Conservation (phyloP, 2,113 vertebrate species). For the Halichoeres trimaculatus region DNA sequence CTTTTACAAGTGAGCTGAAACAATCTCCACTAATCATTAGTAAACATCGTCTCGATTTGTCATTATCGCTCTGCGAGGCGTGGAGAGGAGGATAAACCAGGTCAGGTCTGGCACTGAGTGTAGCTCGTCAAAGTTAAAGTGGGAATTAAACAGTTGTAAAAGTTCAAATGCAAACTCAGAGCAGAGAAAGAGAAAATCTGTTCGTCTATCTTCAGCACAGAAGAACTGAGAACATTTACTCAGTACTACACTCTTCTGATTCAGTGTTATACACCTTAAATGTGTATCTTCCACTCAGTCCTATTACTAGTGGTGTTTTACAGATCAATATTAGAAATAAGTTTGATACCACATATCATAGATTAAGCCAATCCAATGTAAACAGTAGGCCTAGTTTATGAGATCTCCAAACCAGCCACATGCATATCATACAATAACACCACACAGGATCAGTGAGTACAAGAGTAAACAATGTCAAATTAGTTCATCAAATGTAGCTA, state of each 20-base stretch:
- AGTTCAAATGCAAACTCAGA: too few species aligned
- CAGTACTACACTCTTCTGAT: background rate
- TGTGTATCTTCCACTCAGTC: too few species aligned
- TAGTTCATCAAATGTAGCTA: too few species aligned
- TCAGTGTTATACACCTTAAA: background rate
- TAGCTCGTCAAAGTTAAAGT: constrained; percentile 51
- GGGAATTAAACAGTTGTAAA: constrained; percentile 34
- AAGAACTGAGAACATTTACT: background rate
- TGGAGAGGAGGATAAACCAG: constrained; percentile 90
- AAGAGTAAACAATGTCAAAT: too few species aligned
- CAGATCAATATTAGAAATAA: too few species aligned
- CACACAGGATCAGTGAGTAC: too few species aligned
- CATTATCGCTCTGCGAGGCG: constrained; percentile 90
- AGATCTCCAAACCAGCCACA: too few species aligned
- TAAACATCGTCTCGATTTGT: constrained; percentile 94
- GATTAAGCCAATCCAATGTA: too few species aligned
- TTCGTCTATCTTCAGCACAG: background rate
- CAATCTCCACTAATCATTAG: constrained; percentile 97
- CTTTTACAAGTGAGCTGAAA: constrained; percentile 98
- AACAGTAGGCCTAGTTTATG: too few species aligned
- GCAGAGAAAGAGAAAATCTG: constrained; percentile 2
- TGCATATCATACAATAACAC: too few species aligned
- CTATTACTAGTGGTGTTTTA: too few species aligned
- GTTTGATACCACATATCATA: too few species aligned
- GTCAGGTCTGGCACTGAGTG: constrained; percentile 77